Evolutionary conservation across 2,888 invertebrate genomes (phyloP), one percentile per base, ranked within the genome.

Genomic region (Drosophila macrothrix): DNA sequence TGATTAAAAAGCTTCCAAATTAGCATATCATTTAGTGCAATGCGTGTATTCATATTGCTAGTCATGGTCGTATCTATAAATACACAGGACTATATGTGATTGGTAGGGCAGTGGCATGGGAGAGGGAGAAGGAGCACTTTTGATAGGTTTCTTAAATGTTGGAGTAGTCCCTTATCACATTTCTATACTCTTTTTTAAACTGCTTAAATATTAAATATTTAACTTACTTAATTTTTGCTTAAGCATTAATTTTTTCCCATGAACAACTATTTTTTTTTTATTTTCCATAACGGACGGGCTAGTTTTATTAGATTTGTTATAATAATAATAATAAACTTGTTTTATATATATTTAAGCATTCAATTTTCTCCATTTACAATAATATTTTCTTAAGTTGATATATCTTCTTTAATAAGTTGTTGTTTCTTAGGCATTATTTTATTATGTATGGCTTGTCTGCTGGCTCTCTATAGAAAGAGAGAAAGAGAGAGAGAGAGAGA

Each of bases 1-100:
- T 89, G 84, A 88, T 90, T 87, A 89, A 89, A 89, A 89, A 82
- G 90, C 88, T 87, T 73, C 82, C 53, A 75, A 77, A 87, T 87
- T 90, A 88, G 86, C 86, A 87, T 87, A 87, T 83, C 88, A 88
- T 87, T 89, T 88, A 68, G 77, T 77, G 60, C 64, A 64, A 41
- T 54, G 46, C 29, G 56, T 37, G 73, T 67, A 61, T 64, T 61
- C 65, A 69, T 71, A 72, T 76, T 71, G 54, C 39, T 71, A 63
- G 67, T 64, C 53, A 67, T 64, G 78, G 39, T 65, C 79, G 46
- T 69, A 70, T 76, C 89, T 82, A 82, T 68, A 83, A 86, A 83
- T 80, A 80, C 49, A 7, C 37, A 16, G 43, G 25, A 62, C 41
- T n/a, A 25, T 70, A 63, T 67, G 54, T 67, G 78, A 78, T 62